These are phyloP conservation scores for Caiman crocodilus DNA, from an alignment of 2,797 vertebrate genomes.

Conservation along the genomic window DNA sequence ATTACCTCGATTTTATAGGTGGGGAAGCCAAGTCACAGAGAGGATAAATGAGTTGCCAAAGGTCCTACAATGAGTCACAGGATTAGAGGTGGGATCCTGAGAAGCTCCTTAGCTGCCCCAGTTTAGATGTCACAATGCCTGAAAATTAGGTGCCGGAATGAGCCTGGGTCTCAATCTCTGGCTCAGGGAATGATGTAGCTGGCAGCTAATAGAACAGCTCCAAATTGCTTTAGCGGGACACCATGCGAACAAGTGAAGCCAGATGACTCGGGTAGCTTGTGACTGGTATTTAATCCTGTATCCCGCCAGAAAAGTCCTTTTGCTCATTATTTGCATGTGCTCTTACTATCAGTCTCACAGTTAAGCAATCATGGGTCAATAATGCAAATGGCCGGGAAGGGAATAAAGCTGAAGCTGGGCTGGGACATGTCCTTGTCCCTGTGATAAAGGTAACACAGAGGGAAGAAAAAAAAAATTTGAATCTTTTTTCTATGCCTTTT, in stretches of 20 bases:
- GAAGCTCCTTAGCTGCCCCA: too few species aligned
- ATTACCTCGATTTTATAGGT: neutral
- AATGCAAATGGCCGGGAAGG: neutral
- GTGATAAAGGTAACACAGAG: neutral
- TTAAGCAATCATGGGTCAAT: neutral
- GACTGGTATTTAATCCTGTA: fast-evolving
- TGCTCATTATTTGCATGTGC: neutral
- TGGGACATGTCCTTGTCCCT: neutral
- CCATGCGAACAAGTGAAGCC: neutral
- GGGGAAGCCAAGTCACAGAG: fast-evolving
- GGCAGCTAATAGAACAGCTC: neutral
- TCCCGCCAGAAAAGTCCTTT: neutral
- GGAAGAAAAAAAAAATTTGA: neutral
- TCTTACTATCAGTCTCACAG: neutral
- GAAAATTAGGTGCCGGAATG: too few species aligned
- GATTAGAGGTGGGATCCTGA: neutral
- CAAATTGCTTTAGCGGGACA: fast-evolving
- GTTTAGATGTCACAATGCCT: too few species aligned
- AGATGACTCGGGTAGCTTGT: neutral
- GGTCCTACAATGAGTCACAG: neutral
- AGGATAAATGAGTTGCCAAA: neutral
- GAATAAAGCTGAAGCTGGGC: neutral
- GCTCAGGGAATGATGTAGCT: neutral
- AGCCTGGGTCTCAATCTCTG: neutral
- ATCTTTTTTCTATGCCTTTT: neutral